Evolutionary conservation across 2,888 invertebrate species (phyloP).

Genomic region (Ceratothoa steindachneri): DNA sequence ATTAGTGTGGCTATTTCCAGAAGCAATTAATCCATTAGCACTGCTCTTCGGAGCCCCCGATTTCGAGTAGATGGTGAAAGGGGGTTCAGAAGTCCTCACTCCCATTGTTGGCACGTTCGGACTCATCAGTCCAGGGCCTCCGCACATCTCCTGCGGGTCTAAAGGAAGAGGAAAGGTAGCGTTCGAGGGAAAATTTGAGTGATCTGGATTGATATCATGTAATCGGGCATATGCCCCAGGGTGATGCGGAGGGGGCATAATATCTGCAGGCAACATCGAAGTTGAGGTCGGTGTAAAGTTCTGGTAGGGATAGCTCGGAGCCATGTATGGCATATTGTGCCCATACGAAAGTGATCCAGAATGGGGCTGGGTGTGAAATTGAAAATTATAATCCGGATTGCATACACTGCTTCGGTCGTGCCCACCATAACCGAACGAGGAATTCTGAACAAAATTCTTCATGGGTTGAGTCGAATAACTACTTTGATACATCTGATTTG

Average conservation of each 20-base stretch:
- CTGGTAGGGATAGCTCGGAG: constrained; percentile 43
- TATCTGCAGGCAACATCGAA: constrained; percentile 40
- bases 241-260: constrained; percentile 45
- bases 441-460: constrained; percentile 44
- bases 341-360: constrained; percentile 42
- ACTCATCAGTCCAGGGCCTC: constrained; percentile 35
- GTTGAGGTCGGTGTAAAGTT: constrained; percentile 35
- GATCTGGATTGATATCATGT: constrained; percentile 42
- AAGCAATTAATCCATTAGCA: neutral
- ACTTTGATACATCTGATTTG: constrained; percentile 44
- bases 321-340: constrained; percentile 45
- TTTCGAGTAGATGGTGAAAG: constrained; percentile 22
- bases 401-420: constrained; percentile 39
- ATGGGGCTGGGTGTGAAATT: constrained; percentile 32
- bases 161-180: constrained; percentile 41
- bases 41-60: neutral
- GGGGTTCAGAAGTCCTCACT: constrained; percentile 14
- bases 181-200: constrained; percentile 42
- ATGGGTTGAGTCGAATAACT: constrained; percentile 41
- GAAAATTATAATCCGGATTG: constrained; percentile 45
- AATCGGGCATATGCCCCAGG: constrained; percentile 40
- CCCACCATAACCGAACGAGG: constrained; percentile 38
- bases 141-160: constrained; percentile 42
- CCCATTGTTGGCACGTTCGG: constrained; percentile 23
- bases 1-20: neutral